phyloP scores from a whole-genome alignment of 2,888 invertebrate species.

The Alloscopus bannaensis region DNA sequence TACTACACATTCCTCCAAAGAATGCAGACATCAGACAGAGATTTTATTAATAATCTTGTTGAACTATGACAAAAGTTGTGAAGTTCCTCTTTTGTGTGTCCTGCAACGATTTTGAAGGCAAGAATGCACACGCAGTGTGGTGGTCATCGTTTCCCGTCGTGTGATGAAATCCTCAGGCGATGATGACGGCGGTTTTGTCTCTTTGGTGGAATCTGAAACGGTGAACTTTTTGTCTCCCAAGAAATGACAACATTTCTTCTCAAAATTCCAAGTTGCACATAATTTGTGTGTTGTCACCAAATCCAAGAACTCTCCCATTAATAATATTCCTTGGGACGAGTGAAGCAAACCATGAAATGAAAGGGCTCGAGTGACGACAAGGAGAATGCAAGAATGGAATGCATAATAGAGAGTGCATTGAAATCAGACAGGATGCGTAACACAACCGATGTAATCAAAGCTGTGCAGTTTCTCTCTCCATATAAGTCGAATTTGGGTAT shows the following conservation, averaged over 20 bases:
- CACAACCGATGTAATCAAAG: too few relatives aligned
- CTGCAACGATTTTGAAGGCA: too few relatives aligned
- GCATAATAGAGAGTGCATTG: too few relatives aligned
- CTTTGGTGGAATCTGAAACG: too few relatives aligned
- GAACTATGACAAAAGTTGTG: conserved; percentile 19
- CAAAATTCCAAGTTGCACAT: background rate
- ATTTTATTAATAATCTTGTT: conserved; percentile 34
- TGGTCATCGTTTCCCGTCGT: conserved; percentile 21
- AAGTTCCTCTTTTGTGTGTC: background rate
- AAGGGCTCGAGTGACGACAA: too few relatives aligned
- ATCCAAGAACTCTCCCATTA: conserved; percentile 6
- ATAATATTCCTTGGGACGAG: conserved; percentile 15
- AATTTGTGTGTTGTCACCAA: background rate
- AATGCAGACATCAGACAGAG: too few relatives aligned
- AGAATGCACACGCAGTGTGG: conserved; percentile 5
- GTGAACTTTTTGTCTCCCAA: too few relatives aligned
- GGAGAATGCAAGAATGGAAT: too few relatives aligned
- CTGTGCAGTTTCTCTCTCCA: conserved; percentile 4
- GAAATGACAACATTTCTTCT: too few relatives aligned
- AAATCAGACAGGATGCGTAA: too few relatives aligned
- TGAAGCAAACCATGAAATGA: too few relatives aligned
- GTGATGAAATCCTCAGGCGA: background rate
- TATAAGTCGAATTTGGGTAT: too few relatives aligned
- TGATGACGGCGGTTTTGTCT: background rate
- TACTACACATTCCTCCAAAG: conserved; percentile 28